Evolutionary conservation across 2,113 vertebrate genomes (phyloP).

Genomic region (Ochotona princeps): DNA sequence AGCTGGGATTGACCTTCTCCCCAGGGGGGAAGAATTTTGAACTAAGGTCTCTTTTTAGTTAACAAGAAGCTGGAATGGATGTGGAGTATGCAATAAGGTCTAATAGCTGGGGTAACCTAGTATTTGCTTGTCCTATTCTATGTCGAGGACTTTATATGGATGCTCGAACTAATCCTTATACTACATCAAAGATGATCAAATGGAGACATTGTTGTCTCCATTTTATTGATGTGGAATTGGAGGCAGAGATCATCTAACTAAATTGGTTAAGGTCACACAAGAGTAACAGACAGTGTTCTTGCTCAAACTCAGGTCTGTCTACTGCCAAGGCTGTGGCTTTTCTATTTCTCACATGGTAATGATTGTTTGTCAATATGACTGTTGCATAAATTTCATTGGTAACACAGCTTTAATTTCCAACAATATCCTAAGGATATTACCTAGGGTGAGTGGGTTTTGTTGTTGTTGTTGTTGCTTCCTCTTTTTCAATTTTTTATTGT

Average conservation of each 20-base stretch:
- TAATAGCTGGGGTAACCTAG: slow-evolving; percentile 33
- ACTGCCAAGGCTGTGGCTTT: neutral
- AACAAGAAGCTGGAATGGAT: slow-evolving; percentile 7
- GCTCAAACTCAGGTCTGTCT: neutral
- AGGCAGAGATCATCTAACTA: neutral
- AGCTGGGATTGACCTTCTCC: neutral
- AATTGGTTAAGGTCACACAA: neutral
- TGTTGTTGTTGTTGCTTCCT: too few relatives aligned
- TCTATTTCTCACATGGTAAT: neutral
- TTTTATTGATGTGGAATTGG: neutral
- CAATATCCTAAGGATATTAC: neutral
- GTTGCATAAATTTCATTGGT: slow-evolving; percentile 21
- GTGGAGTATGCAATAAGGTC: neutral
- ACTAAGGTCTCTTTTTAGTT: slow-evolving; percentile 13
- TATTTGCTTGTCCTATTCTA: slow-evolving; percentile 21
- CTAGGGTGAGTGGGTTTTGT: neutral
- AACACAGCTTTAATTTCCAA: neutral
- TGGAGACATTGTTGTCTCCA: neutral
- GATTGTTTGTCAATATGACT: neutral
- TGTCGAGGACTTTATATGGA: slow-evolving; percentile 5
- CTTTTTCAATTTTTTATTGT: too few relatives aligned
- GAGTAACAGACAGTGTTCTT: neutral
- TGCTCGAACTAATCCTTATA: slow-evolving; percentile 19
- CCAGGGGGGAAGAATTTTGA: neutral
- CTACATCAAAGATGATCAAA: slow-evolving; percentile 29